Conservation (phyloP, 2,113 vertebrate genomes). For the Bagarius yarrelli region DNA sequence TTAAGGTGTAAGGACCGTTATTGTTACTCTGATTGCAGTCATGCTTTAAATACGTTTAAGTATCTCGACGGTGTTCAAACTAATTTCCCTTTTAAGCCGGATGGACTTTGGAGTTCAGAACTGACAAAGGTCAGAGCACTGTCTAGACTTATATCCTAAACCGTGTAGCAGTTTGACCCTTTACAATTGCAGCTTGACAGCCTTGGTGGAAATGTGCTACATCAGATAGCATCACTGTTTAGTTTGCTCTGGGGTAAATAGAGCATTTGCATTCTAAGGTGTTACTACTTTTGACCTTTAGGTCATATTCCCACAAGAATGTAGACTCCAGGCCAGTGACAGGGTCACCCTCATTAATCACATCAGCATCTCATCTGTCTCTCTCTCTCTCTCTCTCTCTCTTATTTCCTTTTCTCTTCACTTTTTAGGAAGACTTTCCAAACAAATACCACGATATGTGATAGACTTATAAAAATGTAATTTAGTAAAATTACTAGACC, state of each 20-base stretch:
- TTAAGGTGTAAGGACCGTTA: not conserved
- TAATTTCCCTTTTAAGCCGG: not conserved
- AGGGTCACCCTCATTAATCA: slow-evolving; percentile 79
- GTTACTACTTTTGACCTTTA: slow-evolving; percentile 52
- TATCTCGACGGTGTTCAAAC: not conserved
- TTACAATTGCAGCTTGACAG: slow-evolving; percentile 6
- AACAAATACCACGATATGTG: not conserved
- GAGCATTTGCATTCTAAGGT: slow-evolving; percentile 59
- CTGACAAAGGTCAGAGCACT: not conserved
- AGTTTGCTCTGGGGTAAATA: not conserved
- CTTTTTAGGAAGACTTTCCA: slow-evolving; percentile 51
- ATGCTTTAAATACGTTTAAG: not conserved
- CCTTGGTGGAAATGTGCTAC: slow-evolving; percentile 23
- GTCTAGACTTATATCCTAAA: not conserved
- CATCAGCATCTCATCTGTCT: slow-evolving; percentile 50
- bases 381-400: slow-evolving; percentile 27
- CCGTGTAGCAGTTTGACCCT: not conserved
- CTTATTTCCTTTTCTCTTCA: slow-evolving; percentile 62
- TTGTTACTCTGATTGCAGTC: not conserved
- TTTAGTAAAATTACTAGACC: no score
- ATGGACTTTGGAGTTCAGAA: not conserved
- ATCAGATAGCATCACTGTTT: not conserved
- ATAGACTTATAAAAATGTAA: no score
- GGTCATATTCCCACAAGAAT: slow-evolving; percentile 70
- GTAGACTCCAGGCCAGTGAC: slow-evolving; percentile 63